Percentiles rank a stretch among this genome's conserved stretches.
These are phyloP conservation scores for Schlechtendalia chinensis DNA, from an alignment of 1,140 invertebrate species.

Conservation along the genomic window DNA sequence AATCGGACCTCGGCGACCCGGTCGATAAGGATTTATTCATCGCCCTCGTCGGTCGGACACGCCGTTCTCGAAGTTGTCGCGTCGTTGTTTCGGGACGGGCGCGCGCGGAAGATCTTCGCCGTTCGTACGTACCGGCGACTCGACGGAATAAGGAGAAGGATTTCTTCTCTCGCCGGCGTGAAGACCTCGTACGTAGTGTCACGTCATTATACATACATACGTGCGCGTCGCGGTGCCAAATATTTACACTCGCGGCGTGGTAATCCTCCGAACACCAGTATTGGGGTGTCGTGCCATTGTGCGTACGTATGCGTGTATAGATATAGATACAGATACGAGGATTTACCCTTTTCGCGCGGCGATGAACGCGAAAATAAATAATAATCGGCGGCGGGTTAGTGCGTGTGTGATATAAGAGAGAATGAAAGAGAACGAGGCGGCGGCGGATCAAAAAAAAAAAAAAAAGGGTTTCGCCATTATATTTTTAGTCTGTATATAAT, in stretches of 20 bases:
- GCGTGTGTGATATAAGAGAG: slow-evolving; percentile 8
- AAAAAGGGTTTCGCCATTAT: slow-evolving; percentile 43
- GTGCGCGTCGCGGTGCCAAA: slow-evolving; percentile 8
- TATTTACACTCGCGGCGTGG: slow-evolving; percentile 45
- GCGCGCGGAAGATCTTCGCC: no score
- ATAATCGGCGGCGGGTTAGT: not conserved
- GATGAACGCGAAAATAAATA: slow-evolving; percentile 44
- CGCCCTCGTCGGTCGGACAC: no score
- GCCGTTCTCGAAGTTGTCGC: no score
- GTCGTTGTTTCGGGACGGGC: no score
- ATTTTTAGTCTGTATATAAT: not conserved
- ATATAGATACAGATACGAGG: not conserved
- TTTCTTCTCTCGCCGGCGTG: no score
- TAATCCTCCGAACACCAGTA: slow-evolving; percentile 30
- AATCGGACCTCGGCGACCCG: no score
- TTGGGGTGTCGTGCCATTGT: slow-evolving; percentile 32
- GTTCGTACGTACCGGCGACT: no score
- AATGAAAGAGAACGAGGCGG: not conserved
- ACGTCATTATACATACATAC: no score
- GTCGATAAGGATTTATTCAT: no score
- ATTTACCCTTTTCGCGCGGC: slow-evolving; percentile 43
- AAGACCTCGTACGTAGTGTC: no score
- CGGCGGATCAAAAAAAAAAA: not conserved
- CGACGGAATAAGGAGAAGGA: no score
- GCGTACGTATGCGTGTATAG: no score